phyloP scores from a whole-genome alignment of 2,797 vertebrate species.

The Tokudaia muenninki region DNA sequence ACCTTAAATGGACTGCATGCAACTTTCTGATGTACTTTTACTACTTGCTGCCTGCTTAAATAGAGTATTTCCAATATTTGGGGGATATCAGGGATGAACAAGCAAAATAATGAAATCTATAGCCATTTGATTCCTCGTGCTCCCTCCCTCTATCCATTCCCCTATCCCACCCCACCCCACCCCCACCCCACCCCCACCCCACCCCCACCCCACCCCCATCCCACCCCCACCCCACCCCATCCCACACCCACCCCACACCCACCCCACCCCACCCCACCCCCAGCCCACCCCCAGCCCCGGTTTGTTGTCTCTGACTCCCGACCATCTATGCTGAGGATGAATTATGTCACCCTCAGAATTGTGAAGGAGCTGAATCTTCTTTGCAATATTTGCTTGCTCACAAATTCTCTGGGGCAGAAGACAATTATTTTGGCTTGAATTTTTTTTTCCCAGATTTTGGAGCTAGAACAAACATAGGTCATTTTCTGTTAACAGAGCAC shows the following conservation, averaged over 20 bases:
- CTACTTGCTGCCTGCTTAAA: conserved; percentile 38
- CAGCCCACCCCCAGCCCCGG: too few species aligned
- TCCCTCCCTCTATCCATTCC: background rate
- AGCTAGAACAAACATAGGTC: conserved; percentile 17
- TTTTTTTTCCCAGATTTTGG: background rate
- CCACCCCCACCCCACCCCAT: fast-evolving
- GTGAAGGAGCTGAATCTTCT: background rate
- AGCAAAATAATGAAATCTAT: conserved; percentile 43
- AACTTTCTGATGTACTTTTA: conserved; percentile 34
- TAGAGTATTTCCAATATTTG: conserved; percentile 39
- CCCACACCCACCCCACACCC: too few species aligned
- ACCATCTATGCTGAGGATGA: background rate
- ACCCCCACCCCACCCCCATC: background rate
- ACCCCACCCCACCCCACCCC: background rate
- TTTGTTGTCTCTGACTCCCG: background rate
- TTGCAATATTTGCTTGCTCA: background rate
- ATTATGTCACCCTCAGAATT: background rate
- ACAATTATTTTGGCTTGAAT: conserved; percentile 41
- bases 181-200: too few species aligned
- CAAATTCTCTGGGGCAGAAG: background rate
- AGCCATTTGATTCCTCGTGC: background rate
- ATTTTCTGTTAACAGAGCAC: conserved; percentile 49
- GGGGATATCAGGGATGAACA: conserved; percentile 42
- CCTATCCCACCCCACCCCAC: too few species aligned
- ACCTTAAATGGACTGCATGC: conserved; percentile 14